Conservation (phyloP, 2,113 vertebrate genomes). For the Ptilonorhynchus violaceus region DNA sequence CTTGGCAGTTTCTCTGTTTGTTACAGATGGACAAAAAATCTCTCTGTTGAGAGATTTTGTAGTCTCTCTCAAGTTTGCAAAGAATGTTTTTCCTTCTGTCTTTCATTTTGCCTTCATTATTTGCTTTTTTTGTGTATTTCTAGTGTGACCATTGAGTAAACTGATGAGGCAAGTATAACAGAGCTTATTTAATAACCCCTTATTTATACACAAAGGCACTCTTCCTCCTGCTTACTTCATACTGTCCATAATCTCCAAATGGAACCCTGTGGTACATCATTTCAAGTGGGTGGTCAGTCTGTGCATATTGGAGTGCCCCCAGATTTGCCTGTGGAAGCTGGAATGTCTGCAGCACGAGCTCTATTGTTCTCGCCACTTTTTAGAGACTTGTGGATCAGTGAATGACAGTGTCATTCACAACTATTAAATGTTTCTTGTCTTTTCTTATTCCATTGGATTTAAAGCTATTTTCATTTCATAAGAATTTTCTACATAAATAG, state of each 20-base stretch:
- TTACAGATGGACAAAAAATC: too few species aligned
- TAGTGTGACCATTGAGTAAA: not conserved
- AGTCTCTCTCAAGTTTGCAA: not conserved
- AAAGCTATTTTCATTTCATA: not conserved
- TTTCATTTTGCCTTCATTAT: not conserved
- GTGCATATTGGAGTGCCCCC: not conserved
- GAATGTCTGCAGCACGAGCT: not conserved
- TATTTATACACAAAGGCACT: not conserved
- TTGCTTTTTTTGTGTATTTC: not conserved
- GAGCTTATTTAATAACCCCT: not conserved
- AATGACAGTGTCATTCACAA: not conserved
- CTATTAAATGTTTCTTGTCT: not conserved
- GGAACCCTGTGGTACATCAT: not conserved
- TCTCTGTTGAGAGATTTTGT: not conserved
- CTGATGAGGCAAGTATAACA: not conserved
- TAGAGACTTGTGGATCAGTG: not conserved
- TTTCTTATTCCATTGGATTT: not conserved
- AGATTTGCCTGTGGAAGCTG: not conserved
- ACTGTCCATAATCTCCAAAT: not conserved
- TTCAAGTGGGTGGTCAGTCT: not conserved
- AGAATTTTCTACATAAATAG: not conserved
- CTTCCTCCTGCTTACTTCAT: not conserved
- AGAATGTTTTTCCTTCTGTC: not conserved
- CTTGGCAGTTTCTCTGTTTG: not conserved
- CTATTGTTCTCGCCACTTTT: not conserved